A percentile compares a stretch with the other conserved stretches of the same genome.
Evolutionary conservation across 2,113 vertebrate species (phyloP).

Genomic region (Hypocryptadius cinnamomeus): DNA sequence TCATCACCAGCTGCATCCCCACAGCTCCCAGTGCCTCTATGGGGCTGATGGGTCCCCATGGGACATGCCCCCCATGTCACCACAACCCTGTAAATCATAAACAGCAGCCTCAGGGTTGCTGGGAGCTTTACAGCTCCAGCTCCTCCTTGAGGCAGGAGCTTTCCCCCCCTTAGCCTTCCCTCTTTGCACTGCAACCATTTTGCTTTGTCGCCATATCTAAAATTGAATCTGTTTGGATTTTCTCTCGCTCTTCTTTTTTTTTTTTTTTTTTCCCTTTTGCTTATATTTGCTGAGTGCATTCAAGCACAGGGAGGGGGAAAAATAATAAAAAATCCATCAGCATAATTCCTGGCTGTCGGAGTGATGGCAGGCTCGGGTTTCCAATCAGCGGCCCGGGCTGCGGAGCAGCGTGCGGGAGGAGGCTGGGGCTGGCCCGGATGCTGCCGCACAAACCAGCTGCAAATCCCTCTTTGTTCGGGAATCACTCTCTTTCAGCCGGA

Average conservation of each 20-base stretch:
- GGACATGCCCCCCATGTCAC: rapidly evolving
- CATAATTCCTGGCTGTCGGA: slow-evolving; percentile 24
- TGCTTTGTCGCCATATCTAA: slow-evolving; percentile 10
- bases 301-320: background rate
- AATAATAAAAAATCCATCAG: slow-evolving; percentile 6
- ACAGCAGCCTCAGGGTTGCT: background rate
- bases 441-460: background rate
- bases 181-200: background rate
- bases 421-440: slow-evolving; percentile 29
- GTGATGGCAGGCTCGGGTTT: background rate
- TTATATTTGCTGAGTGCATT: background rate
- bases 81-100: background rate
- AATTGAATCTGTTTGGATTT: slow-evolving; percentile 44
- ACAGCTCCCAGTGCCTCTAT: rapidly evolving
- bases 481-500: background rate
- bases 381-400: slow-evolving; percentile 25
- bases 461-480: slow-evolving; percentile 28
- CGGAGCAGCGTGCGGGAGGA: background rate
- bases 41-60: rapidly evolving
- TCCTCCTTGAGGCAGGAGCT: background rate
- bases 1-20: background rate
- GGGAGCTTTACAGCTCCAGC: background rate
- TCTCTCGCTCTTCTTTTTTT: background rate
- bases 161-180: background rate
- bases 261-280: background rate